Percentiles rank a stretch among this genome's conserved stretches.
Evolutionary conservation across 2,113 vertebrate species (phyloP).

Genomic region (Apus apus): DNA sequence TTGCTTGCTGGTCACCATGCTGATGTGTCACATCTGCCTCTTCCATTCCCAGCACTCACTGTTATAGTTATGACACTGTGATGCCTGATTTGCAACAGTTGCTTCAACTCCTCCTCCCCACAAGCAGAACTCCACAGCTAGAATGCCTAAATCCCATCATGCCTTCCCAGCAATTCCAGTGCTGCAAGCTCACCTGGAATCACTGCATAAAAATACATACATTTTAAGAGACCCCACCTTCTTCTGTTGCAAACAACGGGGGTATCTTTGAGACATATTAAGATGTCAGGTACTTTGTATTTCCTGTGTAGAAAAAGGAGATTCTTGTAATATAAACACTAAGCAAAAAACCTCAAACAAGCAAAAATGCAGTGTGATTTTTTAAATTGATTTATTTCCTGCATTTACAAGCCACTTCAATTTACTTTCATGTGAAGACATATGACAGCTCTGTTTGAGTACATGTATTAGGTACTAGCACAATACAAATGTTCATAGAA

Average conservation of each 20-base stretch:
- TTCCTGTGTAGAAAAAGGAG: background rate
- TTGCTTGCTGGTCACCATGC: background rate
- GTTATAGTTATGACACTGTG: background rate
- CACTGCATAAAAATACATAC: accelerated
- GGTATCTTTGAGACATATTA: accelerated
- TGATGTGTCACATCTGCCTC: accelerated
- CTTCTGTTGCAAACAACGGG: background rate
- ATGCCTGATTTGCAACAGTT: background rate
- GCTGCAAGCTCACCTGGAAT: background rate
- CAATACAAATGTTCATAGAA: accelerated
- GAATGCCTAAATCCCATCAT: background rate
- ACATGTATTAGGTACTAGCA: background rate
- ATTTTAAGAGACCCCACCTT: background rate
- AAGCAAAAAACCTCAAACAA: background rate
- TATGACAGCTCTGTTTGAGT: background rate
- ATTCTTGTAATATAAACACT: background rate
- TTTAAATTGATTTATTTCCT: background rate
- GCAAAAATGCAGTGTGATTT: background rate
- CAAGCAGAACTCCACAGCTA: background rate
- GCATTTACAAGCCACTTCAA: background rate
- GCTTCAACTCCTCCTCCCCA: background rate
- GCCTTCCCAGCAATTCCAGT: background rate
- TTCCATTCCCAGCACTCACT: background rate
- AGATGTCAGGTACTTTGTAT: background rate
- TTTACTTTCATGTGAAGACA: background rate